These are phyloP conservation scores for Pangasius mekongensis DNA, from an alignment of 2,797 vertebrate genomes.

Conservation along the genomic window DNA sequence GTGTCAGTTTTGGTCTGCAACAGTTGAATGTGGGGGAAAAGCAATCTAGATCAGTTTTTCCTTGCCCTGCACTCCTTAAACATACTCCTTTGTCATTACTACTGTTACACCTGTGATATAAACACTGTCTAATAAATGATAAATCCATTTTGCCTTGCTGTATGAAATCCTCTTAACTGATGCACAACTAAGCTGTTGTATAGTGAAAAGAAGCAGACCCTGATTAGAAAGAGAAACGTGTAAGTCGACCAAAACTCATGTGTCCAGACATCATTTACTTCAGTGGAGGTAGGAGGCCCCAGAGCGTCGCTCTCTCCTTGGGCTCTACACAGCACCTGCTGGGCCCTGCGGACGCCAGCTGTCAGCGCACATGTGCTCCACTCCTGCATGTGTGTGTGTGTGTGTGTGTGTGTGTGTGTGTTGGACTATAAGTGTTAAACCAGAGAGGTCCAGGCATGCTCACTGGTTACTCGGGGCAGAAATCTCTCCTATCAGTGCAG, in stretches of 20 bases:
- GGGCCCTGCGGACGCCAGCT: slow-evolving; percentile 78
- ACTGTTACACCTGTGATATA: not conserved
- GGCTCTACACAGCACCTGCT: slow-evolving; percentile 76
- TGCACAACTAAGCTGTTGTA: not conserved
- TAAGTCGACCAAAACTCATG: slow-evolving; percentile 58
- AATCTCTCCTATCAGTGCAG: not conserved
- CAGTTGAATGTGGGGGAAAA: not conserved
- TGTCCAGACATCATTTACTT: slow-evolving; percentile 76
- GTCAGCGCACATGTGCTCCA: slow-evolving; percentile 76
- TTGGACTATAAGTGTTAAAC: slow-evolving; percentile 39
- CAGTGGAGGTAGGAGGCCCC: slow-evolving; percentile 73
- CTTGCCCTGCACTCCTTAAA: not conserved
- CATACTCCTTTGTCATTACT: not conserved
- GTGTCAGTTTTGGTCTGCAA: not conserved
- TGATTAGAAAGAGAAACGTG: slow-evolving; percentile 74
- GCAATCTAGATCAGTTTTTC: not conserved
- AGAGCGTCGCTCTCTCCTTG: slow-evolving; percentile 57
- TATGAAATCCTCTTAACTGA: not conserved
- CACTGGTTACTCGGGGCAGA: slow-evolving; percentile 17
- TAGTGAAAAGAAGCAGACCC: slow-evolving; percentile 62
- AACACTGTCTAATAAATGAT: not conserved
- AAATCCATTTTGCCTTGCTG: not conserved
- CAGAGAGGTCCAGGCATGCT: slow-evolving; percentile 4
- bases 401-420: slow-evolving; percentile 54
- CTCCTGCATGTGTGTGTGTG: slow-evolving; percentile 55